Conservation (phyloP, 2,113 vertebrate genomes). For the Ciconia stormi region DNA sequence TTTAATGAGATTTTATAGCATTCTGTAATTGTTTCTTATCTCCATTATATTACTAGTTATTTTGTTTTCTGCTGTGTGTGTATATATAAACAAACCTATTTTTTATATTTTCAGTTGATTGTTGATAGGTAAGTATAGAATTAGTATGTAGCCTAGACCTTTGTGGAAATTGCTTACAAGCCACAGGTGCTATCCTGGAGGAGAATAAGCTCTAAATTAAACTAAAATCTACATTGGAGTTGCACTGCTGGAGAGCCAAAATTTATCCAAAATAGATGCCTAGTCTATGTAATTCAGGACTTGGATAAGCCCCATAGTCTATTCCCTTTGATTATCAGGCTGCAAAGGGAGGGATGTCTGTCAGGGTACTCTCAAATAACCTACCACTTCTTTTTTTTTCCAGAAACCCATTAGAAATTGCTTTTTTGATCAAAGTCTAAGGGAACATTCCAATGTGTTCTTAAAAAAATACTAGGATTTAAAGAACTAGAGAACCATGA, state of each 20-base stretch:
- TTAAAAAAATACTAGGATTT: background rate
- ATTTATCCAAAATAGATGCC: background rate
- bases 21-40: background rate
- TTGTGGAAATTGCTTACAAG: background rate
- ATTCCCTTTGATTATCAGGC: background rate
- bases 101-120: background rate
- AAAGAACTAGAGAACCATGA: background rate
- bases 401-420: background rate
- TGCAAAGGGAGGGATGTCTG: background rate
- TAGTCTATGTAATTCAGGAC: background rate
- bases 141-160: background rate
- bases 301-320: background rate
- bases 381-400: background rate
- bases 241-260: background rate
- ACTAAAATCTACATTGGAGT: background rate
- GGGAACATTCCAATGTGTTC: background rate
- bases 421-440: background rate
- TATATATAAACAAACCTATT: background rate
- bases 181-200: background rate
- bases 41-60: background rate
- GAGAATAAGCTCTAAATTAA: background rate
- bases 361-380: background rate
- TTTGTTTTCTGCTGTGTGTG: background rate
- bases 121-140: background rate
- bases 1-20: background rate